phyloP scores from a whole-genome alignment of 1,140 invertebrate genomes.

The Atta cephalotes region DNA sequence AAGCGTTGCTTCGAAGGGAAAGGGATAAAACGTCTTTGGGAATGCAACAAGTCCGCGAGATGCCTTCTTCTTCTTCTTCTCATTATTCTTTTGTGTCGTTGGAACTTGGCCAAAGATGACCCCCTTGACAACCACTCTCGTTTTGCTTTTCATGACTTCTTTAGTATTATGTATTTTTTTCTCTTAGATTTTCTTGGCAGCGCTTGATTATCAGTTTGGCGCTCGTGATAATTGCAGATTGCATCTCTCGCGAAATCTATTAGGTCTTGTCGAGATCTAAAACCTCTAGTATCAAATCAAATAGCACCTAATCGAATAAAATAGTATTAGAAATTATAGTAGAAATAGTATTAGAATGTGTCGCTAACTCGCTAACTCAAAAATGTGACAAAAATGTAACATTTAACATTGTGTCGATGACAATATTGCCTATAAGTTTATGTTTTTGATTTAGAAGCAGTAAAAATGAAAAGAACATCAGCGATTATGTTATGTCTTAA shows the following conservation, averaged over 20 bases:
- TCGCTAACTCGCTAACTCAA: no score
- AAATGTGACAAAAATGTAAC: no score
- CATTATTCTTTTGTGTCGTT: slow-evolving; percentile 76
- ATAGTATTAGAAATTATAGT: no score
- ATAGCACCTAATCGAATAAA: no score
- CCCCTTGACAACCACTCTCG: slow-evolving; percentile 43
- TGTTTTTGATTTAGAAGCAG: no score
- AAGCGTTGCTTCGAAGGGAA: slow-evolving; percentile 38
- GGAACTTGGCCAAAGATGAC: slow-evolving; percentile 76
- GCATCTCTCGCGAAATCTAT: neutral
- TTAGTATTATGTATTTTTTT: neutral
- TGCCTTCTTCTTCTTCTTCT: slow-evolving; percentile 58
- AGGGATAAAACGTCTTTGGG: slow-evolving; percentile 63
- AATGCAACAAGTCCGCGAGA: slow-evolving; percentile 79
- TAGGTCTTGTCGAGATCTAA: neutral
- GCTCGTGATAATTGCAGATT: slow-evolving; percentile 33
- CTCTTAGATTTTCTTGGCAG: slow-evolving; percentile 31
- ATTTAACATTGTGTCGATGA: no score
- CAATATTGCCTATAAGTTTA: no score
- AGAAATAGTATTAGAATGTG: no score
- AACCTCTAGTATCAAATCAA: no score
- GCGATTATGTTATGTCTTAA: no score
- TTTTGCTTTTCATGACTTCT: slow-evolving; percentile 14
- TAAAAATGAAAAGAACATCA: no score
- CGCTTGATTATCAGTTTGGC: slow-evolving; percentile 15